Evolutionary conservation across 2,113 vertebrate genomes (phyloP).

Genomic region (Oryzias melastigma): DNA sequence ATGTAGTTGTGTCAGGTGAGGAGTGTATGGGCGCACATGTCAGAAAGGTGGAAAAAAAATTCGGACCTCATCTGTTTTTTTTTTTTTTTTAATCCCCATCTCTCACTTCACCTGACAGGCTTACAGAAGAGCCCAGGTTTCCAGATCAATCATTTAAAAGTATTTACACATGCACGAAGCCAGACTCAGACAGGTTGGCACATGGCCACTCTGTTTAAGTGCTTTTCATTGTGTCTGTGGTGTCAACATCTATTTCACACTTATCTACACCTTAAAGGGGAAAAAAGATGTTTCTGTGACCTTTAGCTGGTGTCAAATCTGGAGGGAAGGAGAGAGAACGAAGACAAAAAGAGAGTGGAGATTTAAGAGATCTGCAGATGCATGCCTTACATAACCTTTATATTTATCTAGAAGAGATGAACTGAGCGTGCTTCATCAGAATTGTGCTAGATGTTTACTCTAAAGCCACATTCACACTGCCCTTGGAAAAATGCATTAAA

Average conservation of each 20-base stretch:
- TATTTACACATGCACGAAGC: conserved; percentile 75
- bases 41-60: conserved; percentile 2
- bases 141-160: conserved; percentile 73
- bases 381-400: conserved; percentile 63
- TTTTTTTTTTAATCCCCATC: conserved; percentile 36
- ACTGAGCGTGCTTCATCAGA: conserved; percentile 52
- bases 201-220: conserved; percentile 68
- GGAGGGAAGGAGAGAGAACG: conserved; percentile 41
- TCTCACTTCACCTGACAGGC: conserved; percentile 43
- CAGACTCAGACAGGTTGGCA: conserved; percentile 62
- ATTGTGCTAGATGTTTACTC: conserved; percentile 37
- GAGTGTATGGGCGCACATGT: conserved; percentile 8
- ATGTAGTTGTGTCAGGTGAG: conserved; percentile 39
- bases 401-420: conserved; percentile 50
- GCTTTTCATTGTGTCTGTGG: conserved; percentile 71
- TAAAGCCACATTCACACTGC: neutral
- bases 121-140: conserved; percentile 41
- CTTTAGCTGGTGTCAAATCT: conserved; percentile 69
- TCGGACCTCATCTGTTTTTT: conserved; percentile 38
- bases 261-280: conserved; percentile 73
- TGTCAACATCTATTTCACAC: conserved; percentile 78
- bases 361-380: conserved; percentile 56
- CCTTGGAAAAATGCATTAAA: no score
- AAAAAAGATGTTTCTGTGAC: conserved; percentile 69
- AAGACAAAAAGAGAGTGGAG: conserved; percentile 26